phyloP scores from a whole-genome alignment of 2,888 invertebrate species.

The Norana najaformis region DNA sequence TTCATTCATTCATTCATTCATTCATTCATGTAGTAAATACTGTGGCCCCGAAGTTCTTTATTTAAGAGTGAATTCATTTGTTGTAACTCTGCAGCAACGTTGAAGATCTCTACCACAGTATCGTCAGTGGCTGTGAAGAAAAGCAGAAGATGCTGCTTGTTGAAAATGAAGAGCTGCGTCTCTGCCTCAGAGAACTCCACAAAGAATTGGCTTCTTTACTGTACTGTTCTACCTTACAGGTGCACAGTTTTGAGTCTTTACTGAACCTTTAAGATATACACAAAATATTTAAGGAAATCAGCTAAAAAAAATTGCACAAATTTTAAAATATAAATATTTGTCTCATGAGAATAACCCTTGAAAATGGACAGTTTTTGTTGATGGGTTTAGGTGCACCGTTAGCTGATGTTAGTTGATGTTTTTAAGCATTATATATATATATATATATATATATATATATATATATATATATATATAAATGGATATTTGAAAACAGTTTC shows the following conservation, averaged over 20 bases:
- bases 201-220: neutral
- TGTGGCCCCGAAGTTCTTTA: neutral
- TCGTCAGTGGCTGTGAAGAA: neutral
- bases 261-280: neutral
- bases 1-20: neutral
- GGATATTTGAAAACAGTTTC: no score
- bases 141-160: conserved; percentile 19
- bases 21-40: neutral
- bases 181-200: conserved; percentile 8
- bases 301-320: neutral
- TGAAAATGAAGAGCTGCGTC: conserved; percentile 16
- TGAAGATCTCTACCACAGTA: conserved; percentile 10
- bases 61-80: neutral
- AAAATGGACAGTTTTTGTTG: neutral
- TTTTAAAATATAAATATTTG: neutral
- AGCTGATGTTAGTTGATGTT: neutral
- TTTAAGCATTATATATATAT: no score
- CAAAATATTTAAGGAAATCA: neutral
- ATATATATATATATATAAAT: no score
- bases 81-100: conserved; percentile 15
- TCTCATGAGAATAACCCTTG: neutral
- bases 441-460: no score
- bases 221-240: neutral
- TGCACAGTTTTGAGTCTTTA: neutral
- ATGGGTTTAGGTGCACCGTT: no score